phyloP scores from a whole-genome alignment of 2,888 invertebrate species.

The Drosophila testacea region DNA sequence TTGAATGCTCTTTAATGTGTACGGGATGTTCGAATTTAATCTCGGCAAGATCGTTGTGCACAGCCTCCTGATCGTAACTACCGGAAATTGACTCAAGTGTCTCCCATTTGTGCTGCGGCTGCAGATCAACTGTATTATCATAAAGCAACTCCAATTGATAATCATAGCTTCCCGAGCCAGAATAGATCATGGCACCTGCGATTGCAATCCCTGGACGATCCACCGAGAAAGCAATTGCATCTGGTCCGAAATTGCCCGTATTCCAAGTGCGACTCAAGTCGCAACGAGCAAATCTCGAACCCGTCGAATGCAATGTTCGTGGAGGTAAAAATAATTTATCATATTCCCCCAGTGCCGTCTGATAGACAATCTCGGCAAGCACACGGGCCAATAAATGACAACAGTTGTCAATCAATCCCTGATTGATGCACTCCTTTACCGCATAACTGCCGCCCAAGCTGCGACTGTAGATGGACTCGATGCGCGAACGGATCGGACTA shows the following conservation, averaged over 20 bases:
- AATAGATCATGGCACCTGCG: conserved; percentile 95
- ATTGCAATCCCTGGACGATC: conserved; percentile 95
- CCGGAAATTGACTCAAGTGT: conserved; percentile 94
- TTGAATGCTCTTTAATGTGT: conserved; percentile 94
- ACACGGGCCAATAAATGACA: conserved; percentile 93
- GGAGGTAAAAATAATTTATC: conserved; percentile 86
- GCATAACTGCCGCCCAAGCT: conserved; percentile 84
- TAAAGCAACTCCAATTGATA: conserved; percentile 96
- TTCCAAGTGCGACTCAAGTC: conserved; percentile 98
- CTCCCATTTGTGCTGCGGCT: conserved; percentile 91
- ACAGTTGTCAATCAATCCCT: conserved; percentile 88
- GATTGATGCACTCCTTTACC: conserved; percentile 83
- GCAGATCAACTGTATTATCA: conserved; percentile 87
- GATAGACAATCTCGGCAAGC: conserved; percentile 94
- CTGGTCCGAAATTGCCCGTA: conserved; percentile 97
- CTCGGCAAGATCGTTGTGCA: conserved; percentile 94
- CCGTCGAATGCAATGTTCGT: conserved; percentile 93
- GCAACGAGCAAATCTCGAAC: conserved; percentile 95
- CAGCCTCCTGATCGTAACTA: conserved; percentile 93
- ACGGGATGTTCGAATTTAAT: conserved; percentile 96
- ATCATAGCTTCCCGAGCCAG: conserved; percentile 94
- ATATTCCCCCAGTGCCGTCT: conserved; percentile 89
- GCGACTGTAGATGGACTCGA: conserved; percentile 84
- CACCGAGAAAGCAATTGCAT: conserved; percentile 97
- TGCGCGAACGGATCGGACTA: conserved; percentile 89